Conservation (phyloP, 2,797 vertebrate genomes). For the Eleutherodactylus coqui region DNA sequence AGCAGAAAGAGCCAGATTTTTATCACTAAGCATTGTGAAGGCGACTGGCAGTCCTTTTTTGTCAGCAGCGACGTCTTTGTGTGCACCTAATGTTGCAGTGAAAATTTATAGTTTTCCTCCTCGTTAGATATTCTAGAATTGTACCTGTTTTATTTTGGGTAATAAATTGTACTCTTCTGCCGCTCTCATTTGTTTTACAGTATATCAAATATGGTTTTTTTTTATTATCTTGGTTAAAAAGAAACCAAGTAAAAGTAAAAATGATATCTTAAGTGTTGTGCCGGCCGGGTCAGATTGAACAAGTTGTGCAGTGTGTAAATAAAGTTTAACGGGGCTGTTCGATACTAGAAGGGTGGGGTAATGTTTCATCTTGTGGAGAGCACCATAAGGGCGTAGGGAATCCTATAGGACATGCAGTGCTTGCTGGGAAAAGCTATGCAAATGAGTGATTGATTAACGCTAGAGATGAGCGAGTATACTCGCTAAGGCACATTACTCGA, state of each 20-base stretch:
- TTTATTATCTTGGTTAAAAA: not conserved
- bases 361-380: no score
- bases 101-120: not conserved
- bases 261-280: not conserved
- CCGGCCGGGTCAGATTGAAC: not conserved
- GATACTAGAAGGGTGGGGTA: no score
- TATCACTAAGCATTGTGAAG: not conserved
- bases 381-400: no score
- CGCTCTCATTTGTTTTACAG: not conserved
- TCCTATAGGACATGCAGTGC: no score
- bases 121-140: constrained; percentile 16
- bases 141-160: not conserved
- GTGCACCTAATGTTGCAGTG: not conserved
- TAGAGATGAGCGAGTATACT: no score
- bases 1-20: constrained; percentile 21
- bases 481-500: no score
- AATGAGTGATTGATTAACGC: no score
- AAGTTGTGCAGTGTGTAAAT: not conserved
- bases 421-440: no score
- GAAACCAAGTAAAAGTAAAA: not conserved
- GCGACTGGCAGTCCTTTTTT: not conserved
- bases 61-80: not conserved
- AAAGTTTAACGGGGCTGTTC: not conserved
- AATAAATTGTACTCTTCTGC: not conserved
- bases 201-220: constrained; percentile 4